These are phyloP conservation scores for Mechanitis mazaeus DNA, from an alignment of 2,888 invertebrate species.

Conservation along the genomic window DNA sequence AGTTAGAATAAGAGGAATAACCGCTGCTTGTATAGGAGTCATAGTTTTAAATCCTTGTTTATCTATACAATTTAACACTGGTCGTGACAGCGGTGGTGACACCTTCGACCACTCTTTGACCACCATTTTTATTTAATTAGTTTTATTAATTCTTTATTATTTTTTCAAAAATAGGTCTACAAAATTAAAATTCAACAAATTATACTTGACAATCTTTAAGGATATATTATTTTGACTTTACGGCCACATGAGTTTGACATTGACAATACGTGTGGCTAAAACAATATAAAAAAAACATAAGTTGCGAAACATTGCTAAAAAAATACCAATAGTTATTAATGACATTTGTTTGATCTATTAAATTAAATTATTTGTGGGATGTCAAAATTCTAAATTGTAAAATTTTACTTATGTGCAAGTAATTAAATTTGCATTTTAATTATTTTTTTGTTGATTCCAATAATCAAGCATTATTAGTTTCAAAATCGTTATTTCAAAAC, in stretches of 20 bases:
- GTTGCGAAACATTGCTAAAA: too few species aligned
- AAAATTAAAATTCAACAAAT: too few species aligned
- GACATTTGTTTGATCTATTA: too few species aligned
- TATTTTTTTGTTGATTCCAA: background rate
- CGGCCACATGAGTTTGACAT: slow-evolving; percentile 33
- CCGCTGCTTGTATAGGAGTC: slow-evolving; percentile 86
- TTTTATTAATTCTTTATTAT: too few species aligned
- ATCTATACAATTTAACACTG: slow-evolving; percentile 70
- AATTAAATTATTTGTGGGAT: too few species aligned
- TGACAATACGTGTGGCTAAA: background rate
- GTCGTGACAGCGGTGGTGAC: slow-evolving; percentile 61
- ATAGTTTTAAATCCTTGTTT: slow-evolving; percentile 72
- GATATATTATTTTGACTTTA: background rate
- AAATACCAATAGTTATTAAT: too few species aligned
- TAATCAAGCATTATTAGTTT: background rate
- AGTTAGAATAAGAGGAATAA: slow-evolving; percentile 90
- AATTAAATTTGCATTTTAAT: too few species aligned
- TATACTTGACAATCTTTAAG: too few species aligned
- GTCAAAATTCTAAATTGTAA: too few species aligned
- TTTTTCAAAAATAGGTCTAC: too few species aligned
- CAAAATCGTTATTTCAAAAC: slow-evolving; percentile 7
- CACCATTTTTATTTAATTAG: slow-evolving; percentile 46
- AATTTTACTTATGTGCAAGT: too few species aligned
- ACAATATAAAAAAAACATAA: too few species aligned
- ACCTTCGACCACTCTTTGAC: slow-evolving; percentile 65